These are phyloP conservation scores for Lacanobia oleracea DNA, from an alignment of 2,888 invertebrate genomes.

Conservation along the genomic window DNA sequence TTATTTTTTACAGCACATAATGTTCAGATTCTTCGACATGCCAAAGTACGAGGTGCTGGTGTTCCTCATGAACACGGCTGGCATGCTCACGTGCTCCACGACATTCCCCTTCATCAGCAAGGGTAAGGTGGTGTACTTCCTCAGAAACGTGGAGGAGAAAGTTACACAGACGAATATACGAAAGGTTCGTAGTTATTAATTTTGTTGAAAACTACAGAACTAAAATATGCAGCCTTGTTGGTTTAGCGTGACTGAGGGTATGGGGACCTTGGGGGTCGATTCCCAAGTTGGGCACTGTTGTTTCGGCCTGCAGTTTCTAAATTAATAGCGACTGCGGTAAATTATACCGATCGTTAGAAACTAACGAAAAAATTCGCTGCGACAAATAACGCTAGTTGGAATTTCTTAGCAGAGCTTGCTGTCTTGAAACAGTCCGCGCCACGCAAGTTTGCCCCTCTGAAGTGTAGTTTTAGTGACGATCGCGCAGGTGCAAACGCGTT, in stretches of 20 bases:
- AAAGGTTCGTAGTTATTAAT: conserved; percentile 69
- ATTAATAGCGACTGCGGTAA: no score
- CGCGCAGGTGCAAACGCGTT: no score
- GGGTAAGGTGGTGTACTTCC: conserved; percentile 94
- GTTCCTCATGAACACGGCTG: conserved; percentile 91
- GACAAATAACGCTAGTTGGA: no score
- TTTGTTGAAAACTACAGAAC: neutral
- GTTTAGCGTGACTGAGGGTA: neutral
- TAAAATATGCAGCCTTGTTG: neutral
- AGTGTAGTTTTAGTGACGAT: no score
- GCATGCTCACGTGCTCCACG: conserved; percentile 92
- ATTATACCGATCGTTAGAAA: no score
- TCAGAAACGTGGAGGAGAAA: conserved; percentile 91
- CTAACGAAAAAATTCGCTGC: no score
- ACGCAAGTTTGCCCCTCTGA: no score
- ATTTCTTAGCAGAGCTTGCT: no score
- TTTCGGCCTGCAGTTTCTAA: no score
- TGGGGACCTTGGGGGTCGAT: no score
- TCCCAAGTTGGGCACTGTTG: no score
- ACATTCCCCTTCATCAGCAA: conserved; percentile 91
- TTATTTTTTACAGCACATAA: conserved; percentile 77
- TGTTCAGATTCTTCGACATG: conserved; percentile 82
- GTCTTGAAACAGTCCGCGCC: no score
- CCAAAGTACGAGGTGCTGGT: conserved; percentile 88
- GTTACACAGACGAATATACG: conserved; percentile 91